These are phyloP conservation scores for Pempheris klunzingeri DNA, from an alignment of 2,797 vertebrate species.

Conservation along the genomic window DNA sequence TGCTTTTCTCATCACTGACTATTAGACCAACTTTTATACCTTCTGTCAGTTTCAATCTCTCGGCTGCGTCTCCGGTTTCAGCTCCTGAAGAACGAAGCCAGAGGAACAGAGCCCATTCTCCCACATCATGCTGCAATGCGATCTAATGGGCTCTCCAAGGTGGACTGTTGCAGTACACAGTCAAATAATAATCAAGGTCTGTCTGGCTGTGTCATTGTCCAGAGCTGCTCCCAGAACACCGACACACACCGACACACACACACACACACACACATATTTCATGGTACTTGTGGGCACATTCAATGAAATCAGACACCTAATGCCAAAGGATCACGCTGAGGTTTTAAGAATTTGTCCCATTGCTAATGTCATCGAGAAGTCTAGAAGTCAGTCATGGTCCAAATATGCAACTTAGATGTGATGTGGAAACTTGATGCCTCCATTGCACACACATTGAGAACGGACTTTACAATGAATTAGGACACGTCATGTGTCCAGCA, in stretches of 20 bases:
- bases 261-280: neutral
- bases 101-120: constrained; percentile 13
- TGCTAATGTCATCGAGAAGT: neutral
- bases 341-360: neutral
- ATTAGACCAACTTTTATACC: constrained; percentile 31
- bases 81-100: constrained; percentile 14
- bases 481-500: no score
- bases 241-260: neutral
- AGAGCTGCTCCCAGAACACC: neutral
- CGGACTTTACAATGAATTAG: no score
- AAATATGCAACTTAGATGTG: no score
- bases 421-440: no score
- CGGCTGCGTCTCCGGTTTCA: constrained; percentile 21
- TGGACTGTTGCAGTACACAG: constrained; percentile 9
- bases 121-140: constrained; percentile 26
- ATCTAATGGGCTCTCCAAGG: constrained; percentile 14
- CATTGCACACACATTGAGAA: no score
- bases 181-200: constrained; percentile 13
- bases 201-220: constrained; percentile 11
- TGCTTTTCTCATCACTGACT: constrained; percentile 45
- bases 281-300: neutral
- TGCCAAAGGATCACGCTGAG: neutral
- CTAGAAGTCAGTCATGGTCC: no score
- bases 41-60: constrained; percentile 22
- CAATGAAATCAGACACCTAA: neutral